Conservation (phyloP, 2,888 invertebrate species). For the Sarcophaga variegata region DNA sequence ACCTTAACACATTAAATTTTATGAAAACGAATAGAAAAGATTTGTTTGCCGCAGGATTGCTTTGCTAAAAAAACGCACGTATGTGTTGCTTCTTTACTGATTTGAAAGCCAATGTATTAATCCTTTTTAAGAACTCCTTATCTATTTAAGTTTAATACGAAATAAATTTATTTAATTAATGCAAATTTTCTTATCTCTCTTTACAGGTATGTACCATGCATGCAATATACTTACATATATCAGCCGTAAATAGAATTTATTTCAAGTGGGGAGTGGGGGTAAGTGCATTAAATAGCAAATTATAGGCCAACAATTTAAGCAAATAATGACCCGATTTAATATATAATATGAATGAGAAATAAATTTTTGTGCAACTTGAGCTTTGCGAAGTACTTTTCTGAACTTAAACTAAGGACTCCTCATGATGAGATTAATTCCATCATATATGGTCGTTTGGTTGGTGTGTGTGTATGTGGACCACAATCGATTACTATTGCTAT, state of each 20-base stretch:
- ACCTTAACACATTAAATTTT: too few relatives aligned
- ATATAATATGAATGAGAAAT: too few relatives aligned
- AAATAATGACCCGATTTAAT: not conserved
- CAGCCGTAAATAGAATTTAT: not conserved
- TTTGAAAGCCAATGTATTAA: too few relatives aligned
- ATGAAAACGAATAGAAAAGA: too few relatives aligned
- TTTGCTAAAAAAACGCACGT: too few relatives aligned
- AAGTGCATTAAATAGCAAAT: not conserved
- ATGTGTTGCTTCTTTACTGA: too few relatives aligned
- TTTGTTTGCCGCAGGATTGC: too few relatives aligned
- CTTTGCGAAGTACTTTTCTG: too few relatives aligned
- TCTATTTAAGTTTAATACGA: not conserved
- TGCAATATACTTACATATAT: not conserved
- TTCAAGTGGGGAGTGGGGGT: not conserved
- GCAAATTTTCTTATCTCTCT: not conserved
- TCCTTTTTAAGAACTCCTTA: too few relatives aligned
- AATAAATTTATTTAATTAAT: not conserved
- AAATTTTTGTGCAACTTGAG: too few relatives aligned
- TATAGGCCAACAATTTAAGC: not conserved
- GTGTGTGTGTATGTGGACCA: too few relatives aligned
- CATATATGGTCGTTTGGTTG: not conserved
- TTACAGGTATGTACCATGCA: not conserved
- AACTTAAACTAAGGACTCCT: too few relatives aligned
- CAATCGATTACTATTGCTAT: not conserved
- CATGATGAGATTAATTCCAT: not conserved